Percentiles rank a stretch among this genome's conserved stretches.
Conservation (phyloP, 2,888 invertebrate species). For the Pristionchus maxplancki region DNA sequence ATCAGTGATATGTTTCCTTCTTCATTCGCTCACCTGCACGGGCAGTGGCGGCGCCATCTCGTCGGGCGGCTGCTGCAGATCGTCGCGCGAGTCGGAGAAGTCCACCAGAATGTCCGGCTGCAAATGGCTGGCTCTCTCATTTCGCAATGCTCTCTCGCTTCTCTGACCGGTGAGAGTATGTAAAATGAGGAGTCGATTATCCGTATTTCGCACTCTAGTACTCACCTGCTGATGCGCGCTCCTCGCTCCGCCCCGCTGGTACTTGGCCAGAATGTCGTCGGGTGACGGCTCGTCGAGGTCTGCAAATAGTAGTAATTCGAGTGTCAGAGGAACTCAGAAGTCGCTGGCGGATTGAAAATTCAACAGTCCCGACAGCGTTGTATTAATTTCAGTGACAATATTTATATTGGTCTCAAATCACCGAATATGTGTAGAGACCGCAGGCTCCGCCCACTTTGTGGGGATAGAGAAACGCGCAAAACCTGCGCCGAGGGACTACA, state of each 20-base stretch:
- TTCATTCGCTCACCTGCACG: constrained; percentile 47
- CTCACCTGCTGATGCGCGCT: constrained; percentile 3
- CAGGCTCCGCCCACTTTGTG: too few species aligned
- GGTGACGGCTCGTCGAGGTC: constrained; percentile 80
- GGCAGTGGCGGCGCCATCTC: constrained; percentile 44
- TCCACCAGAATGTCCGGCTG: constrained; percentile 46
- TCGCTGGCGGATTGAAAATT: not conserved
- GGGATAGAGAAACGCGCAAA: too few species aligned
- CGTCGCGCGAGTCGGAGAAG: constrained; percentile 36
- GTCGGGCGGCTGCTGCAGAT: not conserved
- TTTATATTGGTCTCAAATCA: too few species aligned
- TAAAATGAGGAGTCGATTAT: too few species aligned
- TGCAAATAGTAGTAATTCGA: not conserved
- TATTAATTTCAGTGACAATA: too few species aligned
- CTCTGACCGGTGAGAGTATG: too few species aligned
- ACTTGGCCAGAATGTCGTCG: constrained; percentile 95
- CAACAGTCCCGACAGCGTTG: not conserved
- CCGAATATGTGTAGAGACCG: too few species aligned
- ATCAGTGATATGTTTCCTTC: too few species aligned
- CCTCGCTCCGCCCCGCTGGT: constrained; percentile 81
- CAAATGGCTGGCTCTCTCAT: too few species aligned
- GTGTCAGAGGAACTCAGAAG: not conserved
- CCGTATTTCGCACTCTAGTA: not conserved
- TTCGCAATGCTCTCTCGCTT: too few species aligned
- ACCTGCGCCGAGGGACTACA: too few species aligned